A percentile compares a stretch with the other conserved stretches of the same genome.
Conservation (phyloP, 2,113 vertebrate genomes). For the Catharus bicknelli region DNA sequence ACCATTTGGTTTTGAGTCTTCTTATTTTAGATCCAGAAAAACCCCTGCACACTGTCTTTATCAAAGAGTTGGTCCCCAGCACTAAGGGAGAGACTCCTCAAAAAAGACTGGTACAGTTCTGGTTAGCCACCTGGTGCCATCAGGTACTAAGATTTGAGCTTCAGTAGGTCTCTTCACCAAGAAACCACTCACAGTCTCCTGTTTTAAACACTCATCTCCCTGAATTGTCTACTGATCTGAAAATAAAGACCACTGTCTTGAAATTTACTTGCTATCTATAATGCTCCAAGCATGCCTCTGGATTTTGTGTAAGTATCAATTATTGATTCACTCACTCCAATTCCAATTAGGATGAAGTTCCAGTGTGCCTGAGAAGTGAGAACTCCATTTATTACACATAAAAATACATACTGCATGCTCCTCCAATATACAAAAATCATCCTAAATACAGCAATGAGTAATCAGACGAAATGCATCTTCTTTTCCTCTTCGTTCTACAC, state of each 20-base stretch:
- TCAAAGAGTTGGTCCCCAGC: background rate
- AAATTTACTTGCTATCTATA: background rate
- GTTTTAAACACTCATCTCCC: background rate
- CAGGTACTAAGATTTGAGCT: background rate
- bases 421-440: background rate
- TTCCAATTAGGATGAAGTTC: background rate
- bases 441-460: slow-evolving; percentile 26
- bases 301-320: slow-evolving; percentile 16
- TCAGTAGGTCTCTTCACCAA: background rate
- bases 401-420: slow-evolving; percentile 15
- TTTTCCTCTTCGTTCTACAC: slow-evolving; percentile 8
- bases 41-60: background rate
- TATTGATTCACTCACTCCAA: slow-evolving; percentile 18
- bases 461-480: slow-evolving; percentile 31
- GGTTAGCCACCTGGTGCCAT: background rate
- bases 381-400: slow-evolving; percentile 36
- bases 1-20: background rate
- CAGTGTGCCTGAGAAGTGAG: slow-evolving; percentile 12
- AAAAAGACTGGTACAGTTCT: background rate
- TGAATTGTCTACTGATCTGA: background rate
- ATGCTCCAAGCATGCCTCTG: background rate
- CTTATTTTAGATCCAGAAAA: background rate
- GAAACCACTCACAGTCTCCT: background rate
- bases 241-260: background rate
- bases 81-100: background rate